A percentile compares a stretch with the other conserved stretches of the same genome.
These are phyloP conservation scores for Pectinophora gossypiella DNA, from an alignment of 1,140 invertebrate genomes.

Conservation along the genomic window DNA sequence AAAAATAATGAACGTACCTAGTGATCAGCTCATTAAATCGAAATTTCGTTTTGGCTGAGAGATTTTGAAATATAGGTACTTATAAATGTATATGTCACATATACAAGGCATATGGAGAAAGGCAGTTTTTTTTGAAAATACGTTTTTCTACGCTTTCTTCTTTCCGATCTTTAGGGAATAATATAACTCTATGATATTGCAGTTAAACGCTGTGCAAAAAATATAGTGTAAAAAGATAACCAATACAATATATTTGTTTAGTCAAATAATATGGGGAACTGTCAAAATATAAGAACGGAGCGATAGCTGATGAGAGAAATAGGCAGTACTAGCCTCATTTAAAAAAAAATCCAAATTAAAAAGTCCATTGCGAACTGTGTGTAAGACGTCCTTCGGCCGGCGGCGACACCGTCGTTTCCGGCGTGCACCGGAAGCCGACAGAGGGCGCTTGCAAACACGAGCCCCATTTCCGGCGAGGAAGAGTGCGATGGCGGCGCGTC, in stretches of 20 bases:
- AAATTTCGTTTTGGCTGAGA: too few relatives aligned
- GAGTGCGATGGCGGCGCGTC: conserved; percentile 41
- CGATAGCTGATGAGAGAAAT: too few relatives aligned
- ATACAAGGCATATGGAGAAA: too few relatives aligned
- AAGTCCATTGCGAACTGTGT: background rate
- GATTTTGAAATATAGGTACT: background rate
- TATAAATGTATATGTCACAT: background rate
- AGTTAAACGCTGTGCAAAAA: background rate
- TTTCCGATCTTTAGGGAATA: too few relatives aligned
- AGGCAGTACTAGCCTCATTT: background rate
- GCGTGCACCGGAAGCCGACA: conserved; percentile 21
- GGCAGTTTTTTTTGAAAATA: too few relatives aligned
- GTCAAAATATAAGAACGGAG: too few relatives aligned
- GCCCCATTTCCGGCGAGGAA: conserved; percentile 54
- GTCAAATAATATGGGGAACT: too few relatives aligned
- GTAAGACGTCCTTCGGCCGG: conserved; percentile 14
- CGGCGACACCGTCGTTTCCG: conserved; percentile 42
- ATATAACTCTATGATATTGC: too few relatives aligned
- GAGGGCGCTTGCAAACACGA: conserved; percentile 45
- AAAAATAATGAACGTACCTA: too few relatives aligned
- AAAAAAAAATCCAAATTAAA: background rate
- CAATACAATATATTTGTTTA: too few relatives aligned
- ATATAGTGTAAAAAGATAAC: background rate
- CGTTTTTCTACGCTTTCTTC: background rate
- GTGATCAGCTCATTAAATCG: too few relatives aligned